A percentile compares a stretch with the other conserved stretches of the same genome.
phyloP scores from a whole-genome alignment of 2,797 vertebrate genomes.

The Alcedo atthis region DNA sequence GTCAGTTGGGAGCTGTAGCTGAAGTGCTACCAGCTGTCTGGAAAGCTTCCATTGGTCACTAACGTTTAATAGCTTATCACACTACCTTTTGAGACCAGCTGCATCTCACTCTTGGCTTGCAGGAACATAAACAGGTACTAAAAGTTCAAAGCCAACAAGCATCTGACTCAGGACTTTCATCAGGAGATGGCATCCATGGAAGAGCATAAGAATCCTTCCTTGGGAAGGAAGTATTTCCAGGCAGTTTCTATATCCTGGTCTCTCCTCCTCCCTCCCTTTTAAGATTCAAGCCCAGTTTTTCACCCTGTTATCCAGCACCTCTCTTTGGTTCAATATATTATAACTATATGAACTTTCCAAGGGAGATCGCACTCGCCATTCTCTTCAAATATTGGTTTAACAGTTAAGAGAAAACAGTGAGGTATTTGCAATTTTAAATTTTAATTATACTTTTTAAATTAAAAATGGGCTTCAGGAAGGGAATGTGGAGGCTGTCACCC shows the following conservation, averaged over 20 bases:
- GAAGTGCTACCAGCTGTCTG: not conserved
- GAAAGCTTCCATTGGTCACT: not conserved
- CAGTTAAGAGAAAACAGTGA: not conserved
- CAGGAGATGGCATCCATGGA: not conserved
- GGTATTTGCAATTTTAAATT: conserved; percentile 23
- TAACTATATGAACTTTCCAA: conserved; percentile 17
- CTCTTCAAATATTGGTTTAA: conserved; percentile 43
- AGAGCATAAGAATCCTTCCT: not conserved
- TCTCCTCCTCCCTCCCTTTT: not conserved
- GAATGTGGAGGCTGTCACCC: not conserved
- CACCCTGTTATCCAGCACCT: not conserved
- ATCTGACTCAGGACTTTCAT: not conserved
- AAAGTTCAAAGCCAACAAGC: not conserved
- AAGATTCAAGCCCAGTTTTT: not conserved
- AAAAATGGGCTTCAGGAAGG: not conserved
- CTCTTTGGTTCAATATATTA: conserved; percentile 15
- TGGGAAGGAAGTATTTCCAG: not conserved
- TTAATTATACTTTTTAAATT: not conserved
- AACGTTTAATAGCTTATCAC: not conserved
- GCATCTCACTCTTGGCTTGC: not conserved
- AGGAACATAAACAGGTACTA: not conserved
- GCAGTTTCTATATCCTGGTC: not conserved
- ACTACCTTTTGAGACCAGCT: not conserved
- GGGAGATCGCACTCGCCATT: not conserved
- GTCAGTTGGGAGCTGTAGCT: not conserved